A percentile compares a stretch with the other conserved stretches of the same genome.
Conservation (phyloP, 2,888 invertebrate species). For the Drosophila suboccidentalis region DNA sequence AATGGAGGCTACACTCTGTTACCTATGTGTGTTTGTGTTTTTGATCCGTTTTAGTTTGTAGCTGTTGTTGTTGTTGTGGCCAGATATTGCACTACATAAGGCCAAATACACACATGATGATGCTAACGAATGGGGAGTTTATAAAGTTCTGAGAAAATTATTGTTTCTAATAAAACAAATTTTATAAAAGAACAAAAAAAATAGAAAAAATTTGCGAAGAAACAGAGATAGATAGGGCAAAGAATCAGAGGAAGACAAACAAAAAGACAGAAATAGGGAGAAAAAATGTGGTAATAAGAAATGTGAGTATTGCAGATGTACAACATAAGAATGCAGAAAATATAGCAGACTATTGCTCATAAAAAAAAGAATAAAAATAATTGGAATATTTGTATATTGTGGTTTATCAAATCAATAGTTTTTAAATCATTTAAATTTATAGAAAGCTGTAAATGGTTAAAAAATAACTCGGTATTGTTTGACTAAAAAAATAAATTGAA, state of each 20-base stretch:
- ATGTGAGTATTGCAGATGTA: no score
- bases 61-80: conserved; percentile 33
- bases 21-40: conserved; percentile 39
- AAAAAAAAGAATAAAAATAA: no score
- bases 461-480: no score
- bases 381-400: no score
- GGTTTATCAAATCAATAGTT: no score
- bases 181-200: neutral
- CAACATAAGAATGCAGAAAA: no score
- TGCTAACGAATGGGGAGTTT: conserved; percentile 51
- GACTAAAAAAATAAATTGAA: no score
- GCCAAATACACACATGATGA: conserved; percentile 55
- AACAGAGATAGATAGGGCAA: neutral
- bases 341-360: no score
- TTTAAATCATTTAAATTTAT: no score
- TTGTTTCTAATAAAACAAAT: no score
- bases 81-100: conserved; percentile 63
- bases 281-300: no score
- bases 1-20: conserved; percentile 22
- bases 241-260: neutral
- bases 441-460: no score
- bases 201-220: neutral
- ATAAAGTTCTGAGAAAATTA: conserved; percentile 35
- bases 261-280: neutral
- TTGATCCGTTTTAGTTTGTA: conserved; percentile 68